Evolutionary conservation across 2,888 invertebrate species (phyloP).

Genomic region (Epirrhoe alternata): DNA sequence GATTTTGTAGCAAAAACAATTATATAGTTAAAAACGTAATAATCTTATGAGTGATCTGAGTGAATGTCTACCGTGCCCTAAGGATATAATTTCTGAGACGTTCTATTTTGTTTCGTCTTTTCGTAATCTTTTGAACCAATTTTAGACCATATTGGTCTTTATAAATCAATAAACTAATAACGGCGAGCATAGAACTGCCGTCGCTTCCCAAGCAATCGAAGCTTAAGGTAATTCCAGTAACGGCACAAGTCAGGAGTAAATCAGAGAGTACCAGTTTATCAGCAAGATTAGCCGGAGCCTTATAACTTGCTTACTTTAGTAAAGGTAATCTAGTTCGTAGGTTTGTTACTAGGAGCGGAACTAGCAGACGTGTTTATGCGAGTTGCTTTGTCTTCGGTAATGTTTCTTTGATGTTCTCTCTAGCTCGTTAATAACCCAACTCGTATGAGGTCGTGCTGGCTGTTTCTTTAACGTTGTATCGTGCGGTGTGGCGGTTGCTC

Average conservation of each 20-base stretch:
- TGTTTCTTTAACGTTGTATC: background rate
- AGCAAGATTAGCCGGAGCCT: constrained; percentile 43
- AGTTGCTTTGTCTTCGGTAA: background rate
- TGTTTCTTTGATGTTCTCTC: background rate
- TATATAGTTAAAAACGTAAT: no score
- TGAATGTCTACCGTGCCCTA: no score
- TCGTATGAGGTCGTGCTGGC: background rate
- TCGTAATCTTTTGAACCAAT: no score
- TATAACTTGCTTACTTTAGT: constrained; percentile 39
- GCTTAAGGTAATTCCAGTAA: constrained; percentile 46
- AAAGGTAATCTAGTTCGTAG: constrained; percentile 30
- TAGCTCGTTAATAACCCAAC: background rate
- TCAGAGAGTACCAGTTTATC: constrained; percentile 41
- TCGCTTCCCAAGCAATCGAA: background rate
- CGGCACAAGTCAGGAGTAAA: constrained; percentile 45
- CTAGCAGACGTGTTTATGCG: background rate
- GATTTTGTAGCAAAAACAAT: no score
- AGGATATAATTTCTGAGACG: no score
- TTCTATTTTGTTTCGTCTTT: no score
- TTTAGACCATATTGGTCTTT: no score
- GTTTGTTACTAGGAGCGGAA: background rate
- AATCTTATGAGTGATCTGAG: no score
- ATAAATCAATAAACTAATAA: background rate
- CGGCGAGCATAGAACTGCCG: background rate
- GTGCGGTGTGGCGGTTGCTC: background rate